Evolutionary conservation across 2,888 invertebrate species (phyloP).

Genomic region (Meandrusa payeni): DNA sequence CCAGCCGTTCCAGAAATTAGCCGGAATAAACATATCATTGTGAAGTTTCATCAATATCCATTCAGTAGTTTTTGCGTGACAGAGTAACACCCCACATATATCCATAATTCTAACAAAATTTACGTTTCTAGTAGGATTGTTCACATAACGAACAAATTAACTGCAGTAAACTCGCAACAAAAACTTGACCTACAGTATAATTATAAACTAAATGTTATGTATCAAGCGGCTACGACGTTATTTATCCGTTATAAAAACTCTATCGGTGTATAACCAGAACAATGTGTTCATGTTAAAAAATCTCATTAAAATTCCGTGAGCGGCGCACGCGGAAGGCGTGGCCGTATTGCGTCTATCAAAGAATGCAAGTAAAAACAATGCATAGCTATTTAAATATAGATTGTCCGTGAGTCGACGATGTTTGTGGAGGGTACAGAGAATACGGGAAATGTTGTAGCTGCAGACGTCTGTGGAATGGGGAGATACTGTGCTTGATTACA

Average conservation of each 20-base stretch:
- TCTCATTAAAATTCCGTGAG: conserved; percentile 48
- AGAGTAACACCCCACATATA: no score
- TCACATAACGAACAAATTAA: no score
- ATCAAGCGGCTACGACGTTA: neutral
- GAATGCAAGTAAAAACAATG: conserved; percentile 41
- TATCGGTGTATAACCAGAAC: conserved; percentile 31
- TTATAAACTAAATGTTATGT: conserved; percentile 3
- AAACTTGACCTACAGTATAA: neutral
- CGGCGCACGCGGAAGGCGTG: conserved; percentile 40
- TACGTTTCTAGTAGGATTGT: no score
- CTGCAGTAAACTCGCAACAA: neutral
- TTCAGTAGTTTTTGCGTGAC: no score
- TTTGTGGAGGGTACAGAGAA: conserved; percentile 5
- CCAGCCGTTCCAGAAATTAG: no score
- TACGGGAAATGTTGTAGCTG: neutral
- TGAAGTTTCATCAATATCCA: no score
- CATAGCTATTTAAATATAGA: conserved; percentile 19
- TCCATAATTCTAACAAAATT: no score
- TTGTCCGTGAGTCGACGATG: conserved; percentile 16
- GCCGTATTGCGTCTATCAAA: conserved; percentile 29
- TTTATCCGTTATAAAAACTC: conserved; percentile 29
- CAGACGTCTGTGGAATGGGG: neutral
- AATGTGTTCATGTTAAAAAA: conserved; percentile 39
- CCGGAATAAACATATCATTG: no score
- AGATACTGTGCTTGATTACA: no score